A percentile compares a stretch with the other conserved stretches of the same genome.
Conservation (phyloP, 2,888 invertebrate genomes). For the Icerya purchasi region DNA sequence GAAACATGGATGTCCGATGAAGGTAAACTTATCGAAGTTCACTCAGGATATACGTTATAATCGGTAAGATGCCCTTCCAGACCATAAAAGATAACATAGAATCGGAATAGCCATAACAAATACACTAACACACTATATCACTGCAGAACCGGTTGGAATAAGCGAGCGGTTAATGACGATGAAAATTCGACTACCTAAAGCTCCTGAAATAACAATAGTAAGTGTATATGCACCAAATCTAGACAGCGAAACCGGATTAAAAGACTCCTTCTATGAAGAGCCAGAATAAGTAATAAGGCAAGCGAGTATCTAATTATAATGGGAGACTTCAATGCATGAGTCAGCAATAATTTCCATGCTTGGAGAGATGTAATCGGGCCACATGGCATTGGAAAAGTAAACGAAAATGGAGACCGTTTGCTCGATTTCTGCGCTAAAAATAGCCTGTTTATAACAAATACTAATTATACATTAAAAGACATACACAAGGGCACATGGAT, state of each 20-base stretch:
- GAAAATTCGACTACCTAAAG: background rate
- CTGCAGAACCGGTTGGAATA: no score
- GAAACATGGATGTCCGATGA: background rate
- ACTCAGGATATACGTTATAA: background rate
- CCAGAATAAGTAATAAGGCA: no score
- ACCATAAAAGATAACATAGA: background rate
- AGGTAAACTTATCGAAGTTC: background rate
- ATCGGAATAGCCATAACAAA: background rate
- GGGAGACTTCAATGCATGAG: conserved; percentile 1
- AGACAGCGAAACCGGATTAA: background rate
- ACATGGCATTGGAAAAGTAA: no score
- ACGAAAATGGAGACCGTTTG: background rate
- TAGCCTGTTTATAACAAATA: background rate
- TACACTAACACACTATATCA: background rate
- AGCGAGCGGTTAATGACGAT: background rate
- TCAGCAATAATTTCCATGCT: no score
- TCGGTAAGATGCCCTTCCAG: background rate
- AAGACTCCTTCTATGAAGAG: background rate
- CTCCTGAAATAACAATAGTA: background rate
- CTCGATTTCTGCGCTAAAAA: background rate
- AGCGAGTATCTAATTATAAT: background rate
- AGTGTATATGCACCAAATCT: background rate
- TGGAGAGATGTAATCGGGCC: no score
- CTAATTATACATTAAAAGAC: background rate
- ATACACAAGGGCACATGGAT: background rate